A percentile compares a stretch with the other conserved stretches of the same genome.
Evolutionary conservation across 1,140 invertebrate genomes (phyloP).

Genomic region (Stratiolaelaps scimitus): DNA sequence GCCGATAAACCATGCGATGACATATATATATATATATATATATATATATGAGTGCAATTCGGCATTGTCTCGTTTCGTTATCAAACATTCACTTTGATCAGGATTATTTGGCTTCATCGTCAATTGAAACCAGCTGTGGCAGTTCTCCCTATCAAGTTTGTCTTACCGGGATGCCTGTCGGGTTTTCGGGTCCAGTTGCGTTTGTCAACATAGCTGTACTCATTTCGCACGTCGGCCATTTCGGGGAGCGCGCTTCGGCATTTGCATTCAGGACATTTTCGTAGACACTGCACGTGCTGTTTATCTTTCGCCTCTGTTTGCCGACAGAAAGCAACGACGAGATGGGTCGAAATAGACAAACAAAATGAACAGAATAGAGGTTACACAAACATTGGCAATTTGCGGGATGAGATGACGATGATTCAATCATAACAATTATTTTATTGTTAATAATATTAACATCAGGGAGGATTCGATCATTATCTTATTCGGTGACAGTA

Average conservation of each 20-base stretch:
- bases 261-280: constrained; percentile 1
- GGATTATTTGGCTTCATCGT: too few relatives aligned
- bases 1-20: too few relatives aligned
- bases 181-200: constrained; percentile 25
- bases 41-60: too few relatives aligned
- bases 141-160: too few relatives aligned
- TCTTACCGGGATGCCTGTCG: constrained; percentile 14
- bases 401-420: neutral
- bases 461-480: too few relatives aligned
- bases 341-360: neutral
- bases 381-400: neutral
- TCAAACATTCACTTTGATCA: too few relatives aligned
- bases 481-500: too few relatives aligned
- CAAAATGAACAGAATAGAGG: neutral
- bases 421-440: too few relatives aligned
- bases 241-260: constrained; percentile 12
- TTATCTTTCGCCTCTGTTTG: constrained; percentile 13
- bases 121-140: too few relatives aligned
- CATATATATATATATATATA: too few relatives aligned
- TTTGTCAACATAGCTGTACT: constrained; percentile 24
- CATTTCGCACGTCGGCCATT: constrained; percentile 25
- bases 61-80: too few relatives aligned
- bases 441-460: too few relatives aligned
- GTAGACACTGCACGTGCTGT: constrained; percentile 11
- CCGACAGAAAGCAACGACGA: neutral